Percentiles rank a stretch among this genome's conserved stretches.
phyloP scores from a whole-genome alignment of 1,140 invertebrate genomes.

The Aphidius gifuensis region DNA sequence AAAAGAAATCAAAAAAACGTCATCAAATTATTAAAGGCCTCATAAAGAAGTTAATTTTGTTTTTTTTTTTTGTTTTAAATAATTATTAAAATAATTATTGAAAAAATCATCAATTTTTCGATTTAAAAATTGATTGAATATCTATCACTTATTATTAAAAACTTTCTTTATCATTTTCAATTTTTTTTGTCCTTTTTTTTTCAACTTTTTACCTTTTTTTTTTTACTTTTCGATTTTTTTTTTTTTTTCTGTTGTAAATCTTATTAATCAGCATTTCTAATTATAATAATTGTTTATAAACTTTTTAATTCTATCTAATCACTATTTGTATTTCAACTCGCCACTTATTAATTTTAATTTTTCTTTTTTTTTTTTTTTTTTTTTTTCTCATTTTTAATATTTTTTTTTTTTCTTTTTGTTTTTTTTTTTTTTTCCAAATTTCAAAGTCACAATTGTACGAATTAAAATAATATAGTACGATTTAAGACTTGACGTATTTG shows the following conservation, averaged over 20 bases:
- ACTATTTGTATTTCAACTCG: constrained; percentile 10
- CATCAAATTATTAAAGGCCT: constrained; percentile 49
- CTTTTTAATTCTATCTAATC: constrained; percentile 13
- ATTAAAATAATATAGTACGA: too few relatives aligned
- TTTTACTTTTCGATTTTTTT: neutral
- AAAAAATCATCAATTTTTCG: constrained; percentile 28
- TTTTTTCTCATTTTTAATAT: constrained; percentile 16
- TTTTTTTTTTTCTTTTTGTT: neutral
- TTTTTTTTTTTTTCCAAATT: constrained; percentile 2
- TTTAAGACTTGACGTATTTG: too few relatives aligned
- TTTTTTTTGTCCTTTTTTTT: constrained; percentile 3
- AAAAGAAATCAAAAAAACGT: constrained; percentile 15
- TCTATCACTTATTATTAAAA: constrained; percentile 9
- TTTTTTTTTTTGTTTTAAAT: constrained; percentile 36
- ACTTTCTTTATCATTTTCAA: neutral
- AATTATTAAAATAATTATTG: constrained; percentile 38
- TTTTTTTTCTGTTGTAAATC: constrained; percentile 5
- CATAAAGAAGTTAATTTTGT: constrained; percentile 43
- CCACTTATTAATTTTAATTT: constrained; percentile 1
- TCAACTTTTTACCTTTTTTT: constrained; percentile 10
- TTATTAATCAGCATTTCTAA: constrained; percentile 12
- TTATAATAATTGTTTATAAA: constrained; percentile 13
- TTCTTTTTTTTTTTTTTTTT: constrained; percentile 16
- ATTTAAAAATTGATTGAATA: too few relatives aligned
- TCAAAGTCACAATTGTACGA: neutral